Conservation (phyloP, 1,140 invertebrate genomes). For the Drosophila tsacasi region DNA sequence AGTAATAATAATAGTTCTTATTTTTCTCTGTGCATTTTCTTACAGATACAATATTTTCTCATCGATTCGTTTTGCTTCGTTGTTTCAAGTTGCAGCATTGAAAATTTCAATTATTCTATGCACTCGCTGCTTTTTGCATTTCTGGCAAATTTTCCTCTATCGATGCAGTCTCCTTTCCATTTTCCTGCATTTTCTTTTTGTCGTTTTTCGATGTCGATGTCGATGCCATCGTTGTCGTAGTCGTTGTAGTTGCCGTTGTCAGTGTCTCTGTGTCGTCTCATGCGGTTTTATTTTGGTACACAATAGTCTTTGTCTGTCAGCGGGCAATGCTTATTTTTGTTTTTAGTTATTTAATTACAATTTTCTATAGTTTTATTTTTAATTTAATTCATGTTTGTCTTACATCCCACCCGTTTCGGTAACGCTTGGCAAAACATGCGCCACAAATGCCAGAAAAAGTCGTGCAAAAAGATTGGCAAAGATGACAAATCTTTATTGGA, state of each 20-base stretch:
- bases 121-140: conserved; percentile 42
- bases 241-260: conserved; percentile 12
- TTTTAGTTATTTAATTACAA: conserved; percentile 77
- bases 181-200: conserved; percentile 16
- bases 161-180: conserved; percentile 28
- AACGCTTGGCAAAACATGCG: conserved; percentile 60
- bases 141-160: conserved; percentile 36
- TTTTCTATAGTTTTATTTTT: conserved; percentile 74
- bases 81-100: conserved; percentile 51
- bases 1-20: neutral
- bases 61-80: conserved; percentile 17
- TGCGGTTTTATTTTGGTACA: conserved; percentile 67
- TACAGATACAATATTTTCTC: neutral
- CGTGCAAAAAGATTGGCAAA: conserved; percentile 55
- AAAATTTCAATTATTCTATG: conserved; percentile 50
- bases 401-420: conserved; percentile 27
- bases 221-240: conserved; percentile 9
- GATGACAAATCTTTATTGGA: conserved; percentile 47
- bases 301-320: conserved; percentile 58
- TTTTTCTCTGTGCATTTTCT: conserved; percentile 1
- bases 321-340: conserved; percentile 59
- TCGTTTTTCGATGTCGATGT: conserved; percentile 31
- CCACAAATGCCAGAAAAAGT: conserved; percentile 61
- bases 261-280: conserved; percentile 39
- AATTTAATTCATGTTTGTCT: conserved; percentile 69